Conservation (phyloP, 2,888 invertebrate species). For the Tolmerus cingulatus region DNA sequence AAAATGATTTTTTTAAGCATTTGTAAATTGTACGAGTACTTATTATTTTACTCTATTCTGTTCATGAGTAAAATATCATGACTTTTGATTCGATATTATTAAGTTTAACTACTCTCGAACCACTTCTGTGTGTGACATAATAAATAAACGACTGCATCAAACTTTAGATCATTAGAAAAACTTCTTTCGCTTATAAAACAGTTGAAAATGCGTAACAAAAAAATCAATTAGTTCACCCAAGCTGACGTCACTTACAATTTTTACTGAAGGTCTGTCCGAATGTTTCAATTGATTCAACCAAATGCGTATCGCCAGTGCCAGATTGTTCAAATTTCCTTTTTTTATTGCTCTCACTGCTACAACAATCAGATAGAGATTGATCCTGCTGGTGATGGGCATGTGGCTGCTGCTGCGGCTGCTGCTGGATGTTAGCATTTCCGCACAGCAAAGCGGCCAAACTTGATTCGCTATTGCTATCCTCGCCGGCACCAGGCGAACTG, state of each 20-base stretch:
- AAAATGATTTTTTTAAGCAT: too few relatives aligned
- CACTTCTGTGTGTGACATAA: too few relatives aligned
- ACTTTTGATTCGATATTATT: too few relatives aligned
- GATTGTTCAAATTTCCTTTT: slow-evolving; percentile 19
- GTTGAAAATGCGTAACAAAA: neutral
- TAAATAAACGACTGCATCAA: too few relatives aligned
- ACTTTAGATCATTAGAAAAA: neutral
- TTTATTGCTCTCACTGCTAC: slow-evolving; percentile 11
- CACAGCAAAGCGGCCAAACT: slow-evolving; percentile 50
- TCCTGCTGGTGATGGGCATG: slow-evolving; percentile 51
- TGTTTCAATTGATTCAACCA: slow-evolving; percentile 61
- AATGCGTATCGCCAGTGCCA: slow-evolving; percentile 49
- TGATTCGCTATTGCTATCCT: slow-evolving; percentile 44
- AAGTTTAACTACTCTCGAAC: too few relatives aligned
- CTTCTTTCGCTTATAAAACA: neutral
- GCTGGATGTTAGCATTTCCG: slow-evolving; percentile 35
- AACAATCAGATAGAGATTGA: neutral
- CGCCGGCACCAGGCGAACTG: neutral
- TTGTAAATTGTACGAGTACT: too few relatives aligned
- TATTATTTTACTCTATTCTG: too few relatives aligned
- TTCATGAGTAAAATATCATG: too few relatives aligned
- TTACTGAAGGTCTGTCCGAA: slow-evolving; percentile 61
- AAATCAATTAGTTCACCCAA: neutral
- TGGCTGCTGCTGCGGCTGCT: slow-evolving; percentile 53
- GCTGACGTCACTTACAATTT: slow-evolving; percentile 59